Conservation (phyloP, 2,888 invertebrate genomes). For the Dynastes grantii region DNA sequence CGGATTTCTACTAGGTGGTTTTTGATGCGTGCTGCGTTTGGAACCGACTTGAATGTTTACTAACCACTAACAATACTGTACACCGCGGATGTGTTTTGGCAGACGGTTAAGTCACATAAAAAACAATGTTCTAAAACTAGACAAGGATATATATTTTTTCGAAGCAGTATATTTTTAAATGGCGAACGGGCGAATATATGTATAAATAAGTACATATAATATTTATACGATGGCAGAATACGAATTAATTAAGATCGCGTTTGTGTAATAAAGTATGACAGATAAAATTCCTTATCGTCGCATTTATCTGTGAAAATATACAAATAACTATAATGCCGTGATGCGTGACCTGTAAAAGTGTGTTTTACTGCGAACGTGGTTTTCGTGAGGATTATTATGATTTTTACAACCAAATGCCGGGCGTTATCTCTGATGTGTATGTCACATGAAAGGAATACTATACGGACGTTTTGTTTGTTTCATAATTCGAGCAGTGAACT, state of each 20-base stretch:
- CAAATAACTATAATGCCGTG: constrained; percentile 33
- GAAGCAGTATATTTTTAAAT: constrained; percentile 20
- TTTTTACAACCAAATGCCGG: neutral
- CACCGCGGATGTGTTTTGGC: constrained; percentile 49
- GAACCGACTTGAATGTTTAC: constrained; percentile 48
- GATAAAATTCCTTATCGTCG: constrained; percentile 48
- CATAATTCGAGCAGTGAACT: neutral
- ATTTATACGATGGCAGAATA: neutral
- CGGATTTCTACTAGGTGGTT: constrained; percentile 28
- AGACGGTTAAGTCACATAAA: constrained; percentile 49
- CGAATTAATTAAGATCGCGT: constrained; percentile 40
- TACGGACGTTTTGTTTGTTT: neutral
- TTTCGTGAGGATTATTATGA: constrained; percentile 21
- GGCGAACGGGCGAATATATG: constrained; percentile 1
- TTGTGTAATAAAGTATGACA: constrained; percentile 22
- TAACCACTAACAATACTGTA: constrained; percentile 51
- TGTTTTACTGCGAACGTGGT: constrained; percentile 15
- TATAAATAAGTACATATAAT: constrained; percentile 6
- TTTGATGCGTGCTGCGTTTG: constrained; percentile 31
- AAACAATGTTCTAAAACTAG: constrained; percentile 52
- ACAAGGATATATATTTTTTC: constrained; percentile 49
- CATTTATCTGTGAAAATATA: constrained; percentile 47
- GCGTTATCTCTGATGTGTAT: too few species aligned
- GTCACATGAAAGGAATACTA: neutral
- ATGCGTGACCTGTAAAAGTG: constrained; percentile 31